Evolutionary conservation across 1,140 invertebrate species (phyloP), one percentile per base, ranked within the genome.

Genomic region (Panulirus ornatus): DNA sequence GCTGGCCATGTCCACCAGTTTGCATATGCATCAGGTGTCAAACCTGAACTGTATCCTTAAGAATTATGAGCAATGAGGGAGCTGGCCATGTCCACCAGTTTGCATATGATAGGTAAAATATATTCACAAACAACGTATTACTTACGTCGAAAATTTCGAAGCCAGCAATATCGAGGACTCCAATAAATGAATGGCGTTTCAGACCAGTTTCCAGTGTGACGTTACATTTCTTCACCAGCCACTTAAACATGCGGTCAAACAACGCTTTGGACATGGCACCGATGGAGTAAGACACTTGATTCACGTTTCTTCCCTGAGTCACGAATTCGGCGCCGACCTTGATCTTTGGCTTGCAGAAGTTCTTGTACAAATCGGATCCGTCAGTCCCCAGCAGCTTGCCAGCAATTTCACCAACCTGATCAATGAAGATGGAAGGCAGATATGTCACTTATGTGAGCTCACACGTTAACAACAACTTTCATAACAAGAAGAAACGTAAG

Each of bases 371-470:
- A 93, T 98, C 97, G 89, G 95, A 95, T 92, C 96, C 96, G 93
- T 98, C 97, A 90, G 97, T 95, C 92, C 98, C 98, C 94, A 99
- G 96, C 92, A 99, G 95, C 95, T 97, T 98, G 91, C 97, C 97
- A 75, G 98, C 97, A 93, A 97, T 97, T 91, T 98, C 97, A 96
- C 98, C 98, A 95, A 98, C 98, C 98, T 97, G 89, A 92, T 22
- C 2, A 40, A 27, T 34, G 14, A 58, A 16, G 36, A 0, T n/a
- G n/a, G n/a, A n/a, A n/a, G 9, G 9, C 9, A 54, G 9, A 54
- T 54, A n/a, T n/a, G n/a, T n/a, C n/a, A n/a, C n/a, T n/a, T n/a
- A n/a, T n/a, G n/a, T n/a, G n/a, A n/a, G n/a, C n/a, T n/a, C n/a
- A n/a, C n/a, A n/a, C n/a, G n/a, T n/a, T n/a, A n/a, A n/a, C n/a